Evolutionary conservation across 2,888 invertebrate genomes (phyloP).

Genomic region (Diadromus collaris): DNA sequence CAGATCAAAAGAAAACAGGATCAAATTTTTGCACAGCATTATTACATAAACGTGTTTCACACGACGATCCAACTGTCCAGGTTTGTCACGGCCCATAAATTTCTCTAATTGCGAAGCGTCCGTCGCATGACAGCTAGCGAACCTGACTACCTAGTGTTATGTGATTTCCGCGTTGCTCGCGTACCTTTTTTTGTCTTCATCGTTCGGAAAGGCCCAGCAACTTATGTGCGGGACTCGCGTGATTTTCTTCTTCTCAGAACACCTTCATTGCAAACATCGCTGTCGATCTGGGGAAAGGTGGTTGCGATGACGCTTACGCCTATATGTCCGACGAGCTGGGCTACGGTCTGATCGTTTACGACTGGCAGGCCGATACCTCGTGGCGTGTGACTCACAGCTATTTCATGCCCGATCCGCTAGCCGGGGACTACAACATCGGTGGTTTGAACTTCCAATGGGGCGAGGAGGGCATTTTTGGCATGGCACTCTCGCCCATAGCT

Average conservation of each 20-base stretch:
- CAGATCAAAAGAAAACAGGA: not conserved
- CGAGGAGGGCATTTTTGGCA: constrained; percentile 91
- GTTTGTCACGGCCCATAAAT: constrained; percentile 22
- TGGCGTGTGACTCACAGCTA: constrained; percentile 91
- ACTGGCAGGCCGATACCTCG: constrained; percentile 88
- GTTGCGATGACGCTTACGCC: constrained; percentile 89
- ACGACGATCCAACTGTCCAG: not conserved
- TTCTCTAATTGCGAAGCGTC: not conserved
- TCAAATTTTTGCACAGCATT: not conserved
- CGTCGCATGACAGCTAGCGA: not conserved
- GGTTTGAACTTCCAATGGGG: constrained; percentile 94
- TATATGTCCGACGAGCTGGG: constrained; percentile 92
- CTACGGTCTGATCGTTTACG: constrained; percentile 90
- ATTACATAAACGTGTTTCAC: not conserved
- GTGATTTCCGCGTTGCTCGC: constrained; percentile 20
- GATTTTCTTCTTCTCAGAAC: constrained; percentile 74
- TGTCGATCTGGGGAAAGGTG: constrained; percentile 86
- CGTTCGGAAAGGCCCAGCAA: not conserved
- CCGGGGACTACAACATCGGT: constrained; percentile 89
- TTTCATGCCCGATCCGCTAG: constrained; percentile 91
- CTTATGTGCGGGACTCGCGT: not conserved
- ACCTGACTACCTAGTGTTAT: not conserved
- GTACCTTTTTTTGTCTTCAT: not conserved
- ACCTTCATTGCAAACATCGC: constrained; percentile 94
- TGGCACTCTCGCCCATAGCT: constrained; percentile 86